A percentile compares a stretch with the other conserved stretches of the same genome.
These are phyloP conservation scores for Paracanthobrama guichenoti DNA, from an alignment of 2,113 vertebrate species.

Conservation along the genomic window DNA sequence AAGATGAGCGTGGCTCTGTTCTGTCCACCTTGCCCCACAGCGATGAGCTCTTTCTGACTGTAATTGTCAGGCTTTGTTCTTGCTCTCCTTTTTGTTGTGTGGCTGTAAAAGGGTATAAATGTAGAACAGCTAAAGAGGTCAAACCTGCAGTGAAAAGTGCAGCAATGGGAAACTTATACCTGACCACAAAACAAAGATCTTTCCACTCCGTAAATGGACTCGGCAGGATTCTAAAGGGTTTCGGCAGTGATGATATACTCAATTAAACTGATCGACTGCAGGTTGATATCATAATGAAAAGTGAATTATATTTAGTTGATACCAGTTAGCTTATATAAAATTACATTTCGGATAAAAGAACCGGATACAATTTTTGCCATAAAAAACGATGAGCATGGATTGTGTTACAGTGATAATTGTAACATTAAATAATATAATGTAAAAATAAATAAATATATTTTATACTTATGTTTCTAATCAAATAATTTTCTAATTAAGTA, in stretches of 20 bases:
- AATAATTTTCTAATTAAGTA: neutral
- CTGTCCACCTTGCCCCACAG: slow-evolving; percentile 76
- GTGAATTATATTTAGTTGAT: slow-evolving; percentile 11
- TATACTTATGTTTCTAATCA: neutral
- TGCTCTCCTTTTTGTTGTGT: slow-evolving; percentile 41
- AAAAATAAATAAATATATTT: neutral
- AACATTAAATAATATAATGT: neutral
- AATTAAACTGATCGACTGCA: neutral
- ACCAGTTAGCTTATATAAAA: neutral
- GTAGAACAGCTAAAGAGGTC: slow-evolving; percentile 47
- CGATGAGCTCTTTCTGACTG: slow-evolving; percentile 66
- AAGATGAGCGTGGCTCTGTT: slow-evolving; percentile 71
- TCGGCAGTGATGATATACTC: neutral
- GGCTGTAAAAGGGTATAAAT: slow-evolving; percentile 32
- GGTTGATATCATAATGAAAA: neutral
- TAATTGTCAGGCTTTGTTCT: slow-evolving; percentile 68
- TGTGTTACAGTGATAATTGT: neutral
- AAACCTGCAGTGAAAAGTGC: slow-evolving; percentile 34
- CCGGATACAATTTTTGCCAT: neutral
- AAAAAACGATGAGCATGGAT: neutral
- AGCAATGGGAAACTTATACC: slow-evolving; percentile 33
- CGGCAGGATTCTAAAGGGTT: neutral
- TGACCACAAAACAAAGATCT: slow-evolving; percentile 9
- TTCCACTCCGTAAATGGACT: slow-evolving; percentile 9
- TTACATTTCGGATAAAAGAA: slow-evolving; percentile 2